Percentiles rank a stretch among this genome's conserved stretches.
These are phyloP conservation scores for Biston stratarius DNA, from an alignment of 2,888 invertebrate genomes.

Conservation along the genomic window DNA sequence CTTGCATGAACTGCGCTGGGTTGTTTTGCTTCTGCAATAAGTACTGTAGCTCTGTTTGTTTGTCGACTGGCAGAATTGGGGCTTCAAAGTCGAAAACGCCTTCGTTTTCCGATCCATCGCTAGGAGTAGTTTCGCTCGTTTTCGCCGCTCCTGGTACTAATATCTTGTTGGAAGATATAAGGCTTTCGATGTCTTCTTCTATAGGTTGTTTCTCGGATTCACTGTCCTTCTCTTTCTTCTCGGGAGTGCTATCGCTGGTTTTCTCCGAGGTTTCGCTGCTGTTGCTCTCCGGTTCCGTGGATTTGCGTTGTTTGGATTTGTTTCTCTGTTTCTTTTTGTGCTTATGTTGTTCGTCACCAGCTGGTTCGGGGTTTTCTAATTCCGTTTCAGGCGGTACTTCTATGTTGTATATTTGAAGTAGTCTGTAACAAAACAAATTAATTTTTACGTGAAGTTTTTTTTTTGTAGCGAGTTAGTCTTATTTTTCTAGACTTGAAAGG, in stretches of 20 bases:
- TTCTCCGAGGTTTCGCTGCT: conserved; percentile 72
- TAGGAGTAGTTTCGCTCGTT: conserved; percentile 55
- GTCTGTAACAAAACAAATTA: conserved; percentile 74
- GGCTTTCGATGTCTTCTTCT: conserved; percentile 82
- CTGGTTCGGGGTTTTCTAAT: conserved; percentile 73
- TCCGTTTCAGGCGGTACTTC: conserved; percentile 87
- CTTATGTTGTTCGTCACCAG: conserved; percentile 66
- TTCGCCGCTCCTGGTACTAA: conserved; percentile 72
- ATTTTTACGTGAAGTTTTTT: not conserved
- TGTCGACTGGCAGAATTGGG: conserved; percentile 70
- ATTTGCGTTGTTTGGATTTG: conserved; percentile 76
- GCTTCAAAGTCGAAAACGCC: conserved; percentile 66
- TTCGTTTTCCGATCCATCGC: conserved; percentile 70
- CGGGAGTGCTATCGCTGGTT: conserved; percentile 71
- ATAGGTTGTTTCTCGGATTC: conserved; percentile 40
- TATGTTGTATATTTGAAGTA: conserved; percentile 91
- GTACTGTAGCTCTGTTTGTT: conserved; percentile 81
- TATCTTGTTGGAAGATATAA: conserved; percentile 83
- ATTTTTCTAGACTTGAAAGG: too few species aligned
- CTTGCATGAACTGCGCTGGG: conserved; percentile 78
- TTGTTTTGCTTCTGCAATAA: conserved; percentile 81
- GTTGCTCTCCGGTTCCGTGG: conserved; percentile 68
- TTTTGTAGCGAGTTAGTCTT: too few species aligned
- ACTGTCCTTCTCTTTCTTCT: conserved; percentile 65
- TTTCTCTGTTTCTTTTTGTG: conserved; percentile 75